Evolutionary conservation across 2,113 vertebrate species (phyloP).

Genomic region (Marcusenius ussheri): DNA sequence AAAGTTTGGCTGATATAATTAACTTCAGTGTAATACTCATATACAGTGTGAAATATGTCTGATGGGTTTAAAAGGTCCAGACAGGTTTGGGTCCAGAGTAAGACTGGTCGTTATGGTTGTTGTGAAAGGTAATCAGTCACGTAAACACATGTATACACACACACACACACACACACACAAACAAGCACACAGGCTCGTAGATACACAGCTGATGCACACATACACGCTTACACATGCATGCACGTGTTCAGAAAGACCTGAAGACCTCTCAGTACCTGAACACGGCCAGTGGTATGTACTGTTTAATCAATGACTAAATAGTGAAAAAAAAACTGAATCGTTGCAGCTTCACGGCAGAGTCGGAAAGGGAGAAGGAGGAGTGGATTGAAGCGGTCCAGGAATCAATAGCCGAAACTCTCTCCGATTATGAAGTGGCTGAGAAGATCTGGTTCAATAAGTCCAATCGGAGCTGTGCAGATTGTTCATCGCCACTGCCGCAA

Average conservation of each 20-base stretch:
- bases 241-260: not conserved
- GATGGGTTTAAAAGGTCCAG: slow-evolving; percentile 1
- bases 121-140: not conserved
- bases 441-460: slow-evolving; percentile 98
- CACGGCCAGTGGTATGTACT: slow-evolving; percentile 37
- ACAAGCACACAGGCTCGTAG: not conserved
- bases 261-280: slow-evolving; percentile 35
- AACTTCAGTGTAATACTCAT: not conserved
- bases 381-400: slow-evolving; percentile 93
- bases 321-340: slow-evolving; percentile 50
- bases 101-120: not conserved
- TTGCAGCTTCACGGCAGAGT: slow-evolving; percentile 91
- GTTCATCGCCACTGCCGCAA: slow-evolving; percentile 73
- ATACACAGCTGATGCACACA: not conserved
- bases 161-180: not conserved
- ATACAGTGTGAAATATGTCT: not conserved
- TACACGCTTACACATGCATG: not conserved
- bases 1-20: slow-evolving; percentile 16
- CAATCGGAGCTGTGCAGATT: slow-evolving; percentile 90
- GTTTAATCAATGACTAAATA: slow-evolving; percentile 67
- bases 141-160: not conserved
- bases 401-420: slow-evolving; percentile 90
- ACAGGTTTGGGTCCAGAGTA: not conserved
- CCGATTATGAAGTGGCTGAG: slow-evolving; percentile 97
- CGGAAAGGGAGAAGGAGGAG: slow-evolving; percentile 84